Evolutionary conservation across 2,888 invertebrate genomes (phyloP).

Genomic region (Volucella inanis): DNA sequence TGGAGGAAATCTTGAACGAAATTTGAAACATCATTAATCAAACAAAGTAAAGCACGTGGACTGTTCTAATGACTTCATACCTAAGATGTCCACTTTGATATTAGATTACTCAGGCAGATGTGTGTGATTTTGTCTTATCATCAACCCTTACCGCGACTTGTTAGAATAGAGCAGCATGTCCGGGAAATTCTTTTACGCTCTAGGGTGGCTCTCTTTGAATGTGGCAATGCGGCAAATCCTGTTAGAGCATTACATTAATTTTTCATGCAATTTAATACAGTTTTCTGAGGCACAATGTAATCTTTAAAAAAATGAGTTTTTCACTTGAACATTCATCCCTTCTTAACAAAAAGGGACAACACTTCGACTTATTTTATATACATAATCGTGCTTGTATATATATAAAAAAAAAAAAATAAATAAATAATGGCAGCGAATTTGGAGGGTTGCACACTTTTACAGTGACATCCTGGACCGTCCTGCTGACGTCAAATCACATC

Average conservation of each 20-base stretch:
- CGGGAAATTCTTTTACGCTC: background rate
- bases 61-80: slow-evolving; percentile 48
- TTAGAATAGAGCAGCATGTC: slow-evolving; percentile 2
- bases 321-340: slow-evolving; percentile 43
- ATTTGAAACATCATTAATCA: slow-evolving; percentile 72
- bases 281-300: slow-evolving; percentile 32
- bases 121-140: slow-evolving; percentile 12
- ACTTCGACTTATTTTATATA: slow-evolving; percentile 7
- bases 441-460: slow-evolving; percentile 48
- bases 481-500: slow-evolving; percentile 62
- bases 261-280: slow-evolving; percentile 71
- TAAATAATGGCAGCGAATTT: slow-evolving; percentile 46
- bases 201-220: slow-evolving; percentile 3
- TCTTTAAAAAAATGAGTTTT: slow-evolving; percentile 62
- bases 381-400: too few relatives aligned
- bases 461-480: background rate
- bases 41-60: slow-evolving; percentile 8
- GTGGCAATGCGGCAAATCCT: slow-evolving; percentile 68
- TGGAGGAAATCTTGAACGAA: slow-evolving; percentile 66
- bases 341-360: slow-evolving; percentile 13
- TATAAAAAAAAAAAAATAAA: slow-evolving; percentile 45
- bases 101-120: slow-evolving; percentile 32
- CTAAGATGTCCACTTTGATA: slow-evolving; percentile 33
- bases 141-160: slow-evolving; percentile 44
- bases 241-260: slow-evolving; percentile 71